phyloP scores from a whole-genome alignment of 1,140 invertebrate species.

The Sesamia nonagrioides region DNA sequence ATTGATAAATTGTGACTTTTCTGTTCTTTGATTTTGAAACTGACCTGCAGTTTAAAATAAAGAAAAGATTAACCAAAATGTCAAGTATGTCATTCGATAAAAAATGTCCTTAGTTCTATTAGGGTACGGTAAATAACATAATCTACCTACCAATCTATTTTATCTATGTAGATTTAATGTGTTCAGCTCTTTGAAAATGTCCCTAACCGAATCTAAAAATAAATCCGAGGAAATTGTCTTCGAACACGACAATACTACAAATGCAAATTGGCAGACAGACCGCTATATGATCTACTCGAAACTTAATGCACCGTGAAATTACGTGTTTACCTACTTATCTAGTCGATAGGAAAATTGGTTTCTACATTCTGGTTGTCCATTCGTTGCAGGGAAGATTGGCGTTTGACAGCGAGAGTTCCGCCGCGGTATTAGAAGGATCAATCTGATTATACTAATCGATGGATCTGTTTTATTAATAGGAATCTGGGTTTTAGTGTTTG shows the following conservation, averaged over 20 bases:
- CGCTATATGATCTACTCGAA: conserved; percentile 69
- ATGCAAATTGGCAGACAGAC: conserved; percentile 63
- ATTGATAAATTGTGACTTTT: no score
- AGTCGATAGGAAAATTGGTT: conserved; percentile 81
- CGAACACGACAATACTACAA: conserved; percentile 56
- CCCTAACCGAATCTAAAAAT: conserved; percentile 36
- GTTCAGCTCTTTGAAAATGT: conserved; percentile 39
- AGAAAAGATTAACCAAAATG: background rate
- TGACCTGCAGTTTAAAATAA: background rate
- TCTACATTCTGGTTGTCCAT: conserved; percentile 70
- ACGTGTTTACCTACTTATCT: conserved; percentile 82
- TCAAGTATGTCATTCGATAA: background rate
- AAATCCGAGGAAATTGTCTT: conserved; percentile 49
- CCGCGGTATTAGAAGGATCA: conserved; percentile 9
- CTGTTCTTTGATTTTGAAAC: no score
- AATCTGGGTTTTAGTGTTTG: background rate
- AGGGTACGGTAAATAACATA: conserved; percentile 11
- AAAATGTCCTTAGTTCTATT: background rate
- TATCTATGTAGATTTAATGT: conserved; percentile 51
- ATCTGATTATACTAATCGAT: conserved; percentile 48
- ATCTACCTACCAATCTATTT: conserved; percentile 33
- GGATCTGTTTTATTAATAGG: conserved; percentile 42
- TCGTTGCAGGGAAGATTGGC: conserved; percentile 69
- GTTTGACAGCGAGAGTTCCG: conserved; percentile 63
- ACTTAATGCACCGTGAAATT: conserved; percentile 82